Evolutionary conservation across 2,113 vertebrate genomes (phyloP), one percentile per base, ranked within the genome.

Genomic region (Cololabis saira): DNA sequence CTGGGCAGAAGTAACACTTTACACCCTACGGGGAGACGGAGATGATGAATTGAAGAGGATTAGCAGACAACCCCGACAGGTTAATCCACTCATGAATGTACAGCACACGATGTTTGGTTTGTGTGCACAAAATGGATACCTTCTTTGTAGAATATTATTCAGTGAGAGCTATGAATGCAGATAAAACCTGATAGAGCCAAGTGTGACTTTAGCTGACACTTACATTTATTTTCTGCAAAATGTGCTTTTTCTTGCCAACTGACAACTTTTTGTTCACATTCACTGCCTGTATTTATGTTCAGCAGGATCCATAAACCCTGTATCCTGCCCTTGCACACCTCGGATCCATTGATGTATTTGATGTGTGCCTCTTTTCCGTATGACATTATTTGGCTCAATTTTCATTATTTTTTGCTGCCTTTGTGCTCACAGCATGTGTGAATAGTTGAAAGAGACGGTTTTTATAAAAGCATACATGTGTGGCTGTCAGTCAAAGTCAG

Each of bases 321-420:
- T 47, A 67, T 15, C 55, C 68, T 22, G 84, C 83, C 85, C 90
- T 90, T 91, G 86, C 79, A 85, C 87, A 85, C 83, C 76, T 78
- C 66, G 58, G 58, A 61, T 67, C 64, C 80, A 79, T 67, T 83
- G 83, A 83, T 86, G 85, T 81, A 44, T 87, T 80, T 83, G 84
- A 90, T 91, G 76, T 83, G 80, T 19, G 61, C 71, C 71, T 75
- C 74, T 82, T 72, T 78, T 82, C 71, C 30, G 49, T 75, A 82
- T 76, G 72, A 85, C 81, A 78, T 83, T 80, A 82, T 83, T 90
- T 85, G 71, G 76, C 68, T 74, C 64, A 74, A 88, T 90, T 84
- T 86, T 89, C 82, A 69, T 77, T 27, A 65, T 79, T 75, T n/a
- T 77, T 18, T 61, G 22, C 62, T 56, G 18, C 67, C 27, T 53